Conservation (phyloP, 64 coral and sea anemone species). For the Porites lutea region DNA sequence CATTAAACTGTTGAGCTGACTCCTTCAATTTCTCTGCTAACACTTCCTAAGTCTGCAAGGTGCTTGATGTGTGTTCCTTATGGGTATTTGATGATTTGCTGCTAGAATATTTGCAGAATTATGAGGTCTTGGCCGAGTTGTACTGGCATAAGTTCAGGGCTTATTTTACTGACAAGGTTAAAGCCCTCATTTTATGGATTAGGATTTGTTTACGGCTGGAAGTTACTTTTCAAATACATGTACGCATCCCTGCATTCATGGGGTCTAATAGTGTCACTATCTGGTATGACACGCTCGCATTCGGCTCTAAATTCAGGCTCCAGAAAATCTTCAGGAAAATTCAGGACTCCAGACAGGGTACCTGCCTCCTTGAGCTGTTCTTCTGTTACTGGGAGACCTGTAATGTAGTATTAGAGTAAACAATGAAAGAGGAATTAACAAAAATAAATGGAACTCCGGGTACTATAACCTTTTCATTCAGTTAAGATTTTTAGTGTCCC, state of each 20-base stretch:
- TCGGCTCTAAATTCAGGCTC: slow-evolving; percentile 13
- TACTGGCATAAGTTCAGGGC: no score
- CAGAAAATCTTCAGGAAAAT: slow-evolving; percentile 30
- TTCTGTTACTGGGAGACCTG: slow-evolving; percentile 38
- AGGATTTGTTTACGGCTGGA: background rate
- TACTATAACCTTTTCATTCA: background rate
- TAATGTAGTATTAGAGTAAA: no score
- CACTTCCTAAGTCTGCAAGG: no score
- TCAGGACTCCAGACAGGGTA: slow-evolving; percentile 30
- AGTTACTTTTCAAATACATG: slow-evolving; percentile 37
- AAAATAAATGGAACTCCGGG: background rate
- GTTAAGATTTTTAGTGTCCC: background rate
- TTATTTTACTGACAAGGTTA: no score
- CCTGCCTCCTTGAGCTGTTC: slow-evolving; percentile 55
- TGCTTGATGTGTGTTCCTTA: no score
- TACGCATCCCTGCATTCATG: slow-evolving; percentile 15
- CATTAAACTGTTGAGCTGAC: slow-evolving; percentile 51
- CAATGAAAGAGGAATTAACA: background rate
- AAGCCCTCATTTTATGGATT: no score
- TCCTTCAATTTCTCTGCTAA: slow-evolving; percentile 27
- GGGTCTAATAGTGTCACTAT: slow-evolving; percentile 1
- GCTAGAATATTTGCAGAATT: no score
- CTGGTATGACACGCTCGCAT: slow-evolving; percentile 44
- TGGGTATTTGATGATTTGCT: no score
- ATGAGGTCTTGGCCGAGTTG: no score